Evolutionary conservation across 2,113 vertebrate species (phyloP).

Genomic region (Notothenia coriiceps): DNA sequence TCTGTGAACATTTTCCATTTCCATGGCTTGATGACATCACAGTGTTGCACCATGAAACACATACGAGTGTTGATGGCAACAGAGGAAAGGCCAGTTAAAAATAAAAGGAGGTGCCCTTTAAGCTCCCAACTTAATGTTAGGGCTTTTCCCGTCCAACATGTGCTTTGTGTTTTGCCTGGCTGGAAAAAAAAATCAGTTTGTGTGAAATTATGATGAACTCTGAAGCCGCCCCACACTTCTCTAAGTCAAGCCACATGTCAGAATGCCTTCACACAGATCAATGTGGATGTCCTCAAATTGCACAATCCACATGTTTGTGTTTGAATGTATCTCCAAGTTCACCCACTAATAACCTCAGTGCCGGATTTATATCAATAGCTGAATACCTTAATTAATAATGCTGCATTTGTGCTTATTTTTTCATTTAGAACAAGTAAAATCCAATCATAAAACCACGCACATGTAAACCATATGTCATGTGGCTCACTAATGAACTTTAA

Average conservation of each 20-base stretch:
- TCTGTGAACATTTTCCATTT: constrained; percentile 60
- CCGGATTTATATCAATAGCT: constrained; percentile 31
- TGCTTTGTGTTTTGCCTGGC: constrained; percentile 54
- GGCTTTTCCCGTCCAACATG: constrained; percentile 27
- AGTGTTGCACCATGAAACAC: constrained; percentile 14
- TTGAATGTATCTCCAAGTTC: constrained; percentile 56
- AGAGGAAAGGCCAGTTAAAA: constrained; percentile 20
- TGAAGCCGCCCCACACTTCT: constrained; percentile 12
- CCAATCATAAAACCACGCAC: constrained; percentile 46
- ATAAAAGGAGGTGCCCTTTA: constrained; percentile 35
- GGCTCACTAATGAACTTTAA: constrained; percentile 48
- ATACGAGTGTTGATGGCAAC: constrained; percentile 38
- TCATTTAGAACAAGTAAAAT: constrained; percentile 22
- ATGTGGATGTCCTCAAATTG: constrained; percentile 59
- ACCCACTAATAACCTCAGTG: constrained; percentile 36
- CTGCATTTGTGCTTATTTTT: constrained; percentile 32
- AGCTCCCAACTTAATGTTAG: constrained; percentile 24
- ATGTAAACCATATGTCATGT: constrained; percentile 48
- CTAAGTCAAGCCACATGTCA: constrained; percentile 72
- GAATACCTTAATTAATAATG: constrained; percentile 43
- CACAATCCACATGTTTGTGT: constrained; percentile 71
- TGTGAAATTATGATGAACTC: constrained; percentile 51
- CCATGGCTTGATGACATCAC: constrained; percentile 57
- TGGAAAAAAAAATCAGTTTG: constrained; percentile 18
- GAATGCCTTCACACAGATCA: constrained; percentile 24